Base-by-base conservation (phyloP, 2,113 vertebrate genomes). In the Cinclus cinclus region DNA sequence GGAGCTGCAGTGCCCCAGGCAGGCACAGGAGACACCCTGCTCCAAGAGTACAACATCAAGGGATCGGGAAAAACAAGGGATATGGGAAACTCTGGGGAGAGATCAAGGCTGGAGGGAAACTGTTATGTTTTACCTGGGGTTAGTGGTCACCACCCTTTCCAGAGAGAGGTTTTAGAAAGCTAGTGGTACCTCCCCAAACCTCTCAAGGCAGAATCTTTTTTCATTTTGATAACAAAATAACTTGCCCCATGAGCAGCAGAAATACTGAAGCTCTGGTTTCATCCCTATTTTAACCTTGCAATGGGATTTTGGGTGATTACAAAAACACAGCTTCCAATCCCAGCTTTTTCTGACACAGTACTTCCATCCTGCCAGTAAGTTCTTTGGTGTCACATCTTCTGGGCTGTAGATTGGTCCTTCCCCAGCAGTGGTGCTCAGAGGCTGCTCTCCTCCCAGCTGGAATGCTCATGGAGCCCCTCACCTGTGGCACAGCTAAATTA, bases 11-110 rank as follows among this genome's bases (percentile, higher is more conserved):
- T 73, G 91, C 41, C 67, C 19, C 23, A 14, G 63, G 39, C 71
- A 64, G 42, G n/a, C 42, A 60, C 64, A 19, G 0, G 2, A 75
- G 35, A 89, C 25, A 50, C n/a, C 53, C 76, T 44, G 39, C 67
- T 77, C 79, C 6, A 4, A 25, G 35, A 18, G 41, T 19, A 17
- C 3, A 1, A 2, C 0, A 1, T 19, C 31, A 21, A 19, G 13
- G 52, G 20, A 18, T 41, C 39, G 12, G 53, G 5, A 1, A 15
- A 56, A 60, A 78, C 8, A 8, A 27, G 42, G 47, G 27, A 10
- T 21, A 1, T 28, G 55, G 83, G 67, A 58, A 77, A 7, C 15
- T 9, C 46, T 8, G n/a, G 35, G n/a, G 30, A 55, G 39, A 13
- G 44, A 35, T 28, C 21, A 8, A 41, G 75, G 49, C 86, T 92